Evolutionary conservation across 2,888 invertebrate species (phyloP).

Genomic region (Harpalus rubripes): DNA sequence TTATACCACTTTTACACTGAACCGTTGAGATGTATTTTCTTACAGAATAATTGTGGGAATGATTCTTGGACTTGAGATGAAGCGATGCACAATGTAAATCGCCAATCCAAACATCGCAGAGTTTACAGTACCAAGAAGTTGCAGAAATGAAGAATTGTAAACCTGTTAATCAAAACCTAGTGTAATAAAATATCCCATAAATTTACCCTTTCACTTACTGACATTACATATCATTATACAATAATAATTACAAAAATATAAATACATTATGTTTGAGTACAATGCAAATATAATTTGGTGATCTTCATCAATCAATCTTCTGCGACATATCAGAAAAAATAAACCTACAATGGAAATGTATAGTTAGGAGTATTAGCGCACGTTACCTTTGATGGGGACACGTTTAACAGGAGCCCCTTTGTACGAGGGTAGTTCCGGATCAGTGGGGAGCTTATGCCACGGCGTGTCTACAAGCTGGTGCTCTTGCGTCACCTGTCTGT

Average conservation of each 20-base stretch:
- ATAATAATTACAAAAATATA: slow-evolving; percentile 58
- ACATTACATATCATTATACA: slow-evolving; percentile 54
- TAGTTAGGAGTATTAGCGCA: slow-evolving; percentile 36
- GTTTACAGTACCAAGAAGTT: slow-evolving; percentile 93
- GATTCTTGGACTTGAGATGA: slow-evolving; percentile 89
- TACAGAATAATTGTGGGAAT: slow-evolving; percentile 90
- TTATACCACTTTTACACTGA: too few species aligned
- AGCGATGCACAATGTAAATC: slow-evolving; percentile 93
- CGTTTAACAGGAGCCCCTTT: slow-evolving; percentile 87
- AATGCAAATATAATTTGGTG: slow-evolving; percentile 10
- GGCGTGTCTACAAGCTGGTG: slow-evolving; percentile 85
- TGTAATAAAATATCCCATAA: slow-evolving; percentile 27
- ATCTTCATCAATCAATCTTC: slow-evolving; percentile 30
- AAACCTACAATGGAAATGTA: slow-evolving; percentile 56
- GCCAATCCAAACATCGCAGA: slow-evolving; percentile 93
- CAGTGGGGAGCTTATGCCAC: slow-evolving; percentile 84
- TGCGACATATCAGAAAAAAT: slow-evolving; percentile 43
- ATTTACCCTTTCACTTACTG: slow-evolving; percentile 34
- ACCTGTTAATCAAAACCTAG: slow-evolving; percentile 57
- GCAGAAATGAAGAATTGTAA: slow-evolving; percentile 93
- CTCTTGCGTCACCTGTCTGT: slow-evolving; percentile 83
- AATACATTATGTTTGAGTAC: slow-evolving; percentile 33
- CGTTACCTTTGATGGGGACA: slow-evolving; percentile 88
- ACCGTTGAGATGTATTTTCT: slow-evolving; percentile 72
- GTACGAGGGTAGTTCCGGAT: slow-evolving; percentile 84